Percentiles rank a stretch among this genome's conserved stretches.
phyloP scores from a whole-genome alignment of 2,797 vertebrate species.

The Chromobotia macracanthus region DNA sequence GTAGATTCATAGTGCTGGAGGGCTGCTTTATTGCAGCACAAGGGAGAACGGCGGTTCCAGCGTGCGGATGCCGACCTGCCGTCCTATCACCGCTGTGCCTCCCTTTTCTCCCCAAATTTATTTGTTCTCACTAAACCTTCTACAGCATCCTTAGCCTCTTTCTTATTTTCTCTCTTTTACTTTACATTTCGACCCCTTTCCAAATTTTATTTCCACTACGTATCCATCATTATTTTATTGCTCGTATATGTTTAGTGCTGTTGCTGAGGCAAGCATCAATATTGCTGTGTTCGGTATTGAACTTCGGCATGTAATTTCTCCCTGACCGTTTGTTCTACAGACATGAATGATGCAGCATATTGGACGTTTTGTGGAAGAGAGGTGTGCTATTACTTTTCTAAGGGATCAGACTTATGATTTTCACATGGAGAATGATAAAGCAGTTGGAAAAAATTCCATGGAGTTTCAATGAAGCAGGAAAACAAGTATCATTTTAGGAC shows the following conservation, averaged over 20 bases:
- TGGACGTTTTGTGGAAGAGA: background rate
- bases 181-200: background rate
- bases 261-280: background rate
- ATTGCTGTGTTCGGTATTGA: background rate
- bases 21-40: constrained; percentile 72
- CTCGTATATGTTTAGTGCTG: background rate
- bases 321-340: too few relatives aligned
- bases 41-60: constrained; percentile 46
- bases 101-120: constrained; percentile 39
- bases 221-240: background rate
- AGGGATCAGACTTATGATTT: background rate
- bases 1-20: constrained; percentile 76
- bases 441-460: background rate
- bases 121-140: background rate
- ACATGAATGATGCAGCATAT: background rate
- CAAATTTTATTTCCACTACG: constrained; percentile 26
- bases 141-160: background rate
- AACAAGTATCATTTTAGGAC: background rate
- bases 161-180: background rate
- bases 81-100: constrained; percentile 60
- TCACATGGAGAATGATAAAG: background rate
- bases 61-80: background rate
- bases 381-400: constrained; percentile 12
- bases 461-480: background rate
- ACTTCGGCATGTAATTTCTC: background rate